A percentile compares a stretch with the other conserved stretches of the same genome.
Evolutionary conservation across 2,113 vertebrate species (phyloP).

Genomic region (Hylia prasina): DNA sequence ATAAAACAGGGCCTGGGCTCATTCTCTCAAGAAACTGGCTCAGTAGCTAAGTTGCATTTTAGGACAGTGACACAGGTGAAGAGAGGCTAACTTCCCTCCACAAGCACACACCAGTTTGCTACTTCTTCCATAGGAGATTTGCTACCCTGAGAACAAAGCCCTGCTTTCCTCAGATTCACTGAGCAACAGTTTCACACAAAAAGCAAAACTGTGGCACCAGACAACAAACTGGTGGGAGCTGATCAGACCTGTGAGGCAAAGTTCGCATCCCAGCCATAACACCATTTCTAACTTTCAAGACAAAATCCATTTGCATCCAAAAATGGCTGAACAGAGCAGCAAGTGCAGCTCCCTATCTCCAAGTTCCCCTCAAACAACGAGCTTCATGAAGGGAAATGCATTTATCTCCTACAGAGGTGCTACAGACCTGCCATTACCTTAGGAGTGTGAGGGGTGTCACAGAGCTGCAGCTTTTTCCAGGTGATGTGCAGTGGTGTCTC

Average conservation of each 20-base stretch:
- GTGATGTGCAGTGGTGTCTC: conserved; percentile 75
- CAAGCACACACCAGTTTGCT: background rate
- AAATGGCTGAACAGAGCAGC: background rate
- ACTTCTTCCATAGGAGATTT: background rate
- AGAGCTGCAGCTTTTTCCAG: conserved; percentile 78
- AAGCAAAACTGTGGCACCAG: background rate
- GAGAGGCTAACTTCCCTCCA: background rate
- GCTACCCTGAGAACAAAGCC: background rate
- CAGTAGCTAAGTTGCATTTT: background rate
- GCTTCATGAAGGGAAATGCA: background rate
- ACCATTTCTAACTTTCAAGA: background rate
- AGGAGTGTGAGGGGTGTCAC: conserved; percentile 82
- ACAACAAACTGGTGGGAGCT: background rate
- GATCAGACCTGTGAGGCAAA: background rate
- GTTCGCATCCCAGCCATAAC: accelerated
- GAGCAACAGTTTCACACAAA: background rate
- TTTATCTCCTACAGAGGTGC: background rate
- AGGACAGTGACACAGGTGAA: background rate
- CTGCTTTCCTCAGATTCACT: background rate
- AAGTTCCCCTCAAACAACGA: accelerated
- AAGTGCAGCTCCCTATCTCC: background rate
- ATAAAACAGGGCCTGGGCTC: background rate
- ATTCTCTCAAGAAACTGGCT: background rate
- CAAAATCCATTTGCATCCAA: background rate
- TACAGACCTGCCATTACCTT: conserved; percentile 73